Evolutionary conservation across 2,888 invertebrate genomes (phyloP).

Genomic region (Endomychus coccineus): DNA sequence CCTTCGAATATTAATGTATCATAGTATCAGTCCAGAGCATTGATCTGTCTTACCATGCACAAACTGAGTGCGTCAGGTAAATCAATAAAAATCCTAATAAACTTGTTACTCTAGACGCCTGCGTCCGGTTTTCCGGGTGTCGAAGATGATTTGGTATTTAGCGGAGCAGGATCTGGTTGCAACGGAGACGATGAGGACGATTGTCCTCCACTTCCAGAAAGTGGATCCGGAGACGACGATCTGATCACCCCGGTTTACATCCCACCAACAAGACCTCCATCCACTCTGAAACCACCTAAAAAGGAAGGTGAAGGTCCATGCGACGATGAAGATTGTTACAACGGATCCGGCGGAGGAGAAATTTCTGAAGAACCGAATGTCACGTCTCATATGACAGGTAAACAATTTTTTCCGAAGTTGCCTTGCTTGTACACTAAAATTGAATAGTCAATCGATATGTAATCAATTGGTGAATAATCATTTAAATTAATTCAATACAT

Average conservation of each 20-base stretch:
- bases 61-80: too few relatives aligned
- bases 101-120: conserved; percentile 61
- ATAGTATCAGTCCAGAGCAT: too few relatives aligned
- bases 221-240: conserved; percentile 76
- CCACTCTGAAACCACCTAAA: conserved; percentile 45
- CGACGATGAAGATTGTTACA: conserved; percentile 81
- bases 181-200: conserved; percentile 89
- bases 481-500: too few relatives aligned
- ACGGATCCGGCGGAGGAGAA: conserved; percentile 71
- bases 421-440: too few relatives aligned
- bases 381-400: conserved; percentile 49
- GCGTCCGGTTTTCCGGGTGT: conserved; percentile 72
- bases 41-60: too few relatives aligned
- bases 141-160: conserved; percentile 84
- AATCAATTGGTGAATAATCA: too few relatives aligned
- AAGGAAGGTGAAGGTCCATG: conserved; percentile 34
- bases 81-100: too few relatives aligned
- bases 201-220: conserved; percentile 75
- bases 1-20: too few relatives aligned
- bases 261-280: conserved; percentile 67
- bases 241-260: conserved; percentile 89
- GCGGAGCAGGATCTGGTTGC: conserved; percentile 87
- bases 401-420: too few relatives aligned
- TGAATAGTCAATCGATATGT: too few relatives aligned
- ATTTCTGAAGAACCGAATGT: conserved; percentile 57